phyloP scores from a whole-genome alignment of 2,888 invertebrate genomes.

The Dusona sp. region DNA sequence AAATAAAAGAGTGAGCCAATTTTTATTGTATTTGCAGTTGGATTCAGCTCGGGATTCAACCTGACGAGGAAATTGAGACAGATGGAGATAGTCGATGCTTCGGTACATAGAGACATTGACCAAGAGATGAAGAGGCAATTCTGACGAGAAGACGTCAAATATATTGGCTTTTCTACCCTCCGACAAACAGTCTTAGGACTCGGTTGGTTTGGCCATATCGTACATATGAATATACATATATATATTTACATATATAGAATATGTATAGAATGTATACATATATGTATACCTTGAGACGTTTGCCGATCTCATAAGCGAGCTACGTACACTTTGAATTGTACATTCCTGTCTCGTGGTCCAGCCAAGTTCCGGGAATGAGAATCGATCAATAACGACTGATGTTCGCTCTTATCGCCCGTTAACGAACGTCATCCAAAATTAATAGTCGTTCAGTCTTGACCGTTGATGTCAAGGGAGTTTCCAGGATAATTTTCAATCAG shows the following conservation, averaged over 20 bases:
- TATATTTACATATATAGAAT: background rate
- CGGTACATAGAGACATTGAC: background rate
- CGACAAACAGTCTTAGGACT: slow-evolving; percentile 18
- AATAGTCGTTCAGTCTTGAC: background rate
- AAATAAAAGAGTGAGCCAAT: background rate
- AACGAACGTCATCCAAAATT: background rate
- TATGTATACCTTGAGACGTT: background rate
- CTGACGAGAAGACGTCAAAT: slow-evolving; percentile 1
- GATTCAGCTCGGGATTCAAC: background rate
- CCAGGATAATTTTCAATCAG: background rate
- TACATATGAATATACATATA: background rate
- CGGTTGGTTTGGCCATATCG: background rate
- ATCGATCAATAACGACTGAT: slow-evolving; percentile 2
- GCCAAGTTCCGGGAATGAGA: background rate
- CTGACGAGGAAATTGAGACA: background rate
- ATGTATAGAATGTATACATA: background rate
- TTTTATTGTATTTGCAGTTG: slow-evolving; percentile 4
- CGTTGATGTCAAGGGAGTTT: background rate
- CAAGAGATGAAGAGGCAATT: background rate
- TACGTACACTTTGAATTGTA: background rate
- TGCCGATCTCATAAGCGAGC: background rate
- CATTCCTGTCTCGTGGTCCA: background rate
- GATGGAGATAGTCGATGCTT: background rate
- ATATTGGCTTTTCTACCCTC: background rate
- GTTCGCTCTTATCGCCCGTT: background rate